phyloP scores from a whole-genome alignment of 2,888 invertebrate genomes.

The Melanchra persicariae region DNA sequence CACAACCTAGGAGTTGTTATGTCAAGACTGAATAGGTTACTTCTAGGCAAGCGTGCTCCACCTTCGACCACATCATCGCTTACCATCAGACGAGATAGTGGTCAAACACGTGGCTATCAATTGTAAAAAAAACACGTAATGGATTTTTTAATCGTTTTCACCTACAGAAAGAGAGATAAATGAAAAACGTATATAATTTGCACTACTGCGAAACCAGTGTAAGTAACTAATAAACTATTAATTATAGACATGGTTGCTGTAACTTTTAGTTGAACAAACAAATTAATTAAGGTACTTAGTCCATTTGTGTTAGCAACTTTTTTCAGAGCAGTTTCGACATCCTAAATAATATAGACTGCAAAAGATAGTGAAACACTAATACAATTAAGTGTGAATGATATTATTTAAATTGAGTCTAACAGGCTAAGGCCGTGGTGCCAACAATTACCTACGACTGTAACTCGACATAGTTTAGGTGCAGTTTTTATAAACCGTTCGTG shows the following conservation, averaged over 20 bases:
- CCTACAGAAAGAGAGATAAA: too few relatives aligned
- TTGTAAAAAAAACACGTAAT: too few relatives aligned
- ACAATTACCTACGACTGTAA: slow-evolving; percentile 44
- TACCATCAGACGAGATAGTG: too few relatives aligned
- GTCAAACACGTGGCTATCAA: too few relatives aligned
- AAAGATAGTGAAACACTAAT: slow-evolving; percentile 25
- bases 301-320: slow-evolving; percentile 1
- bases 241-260: not conserved
- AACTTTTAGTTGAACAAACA: slow-evolving; percentile 4
- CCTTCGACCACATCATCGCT: too few relatives aligned
- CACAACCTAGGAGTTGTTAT: too few relatives aligned
- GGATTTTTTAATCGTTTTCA: too few relatives aligned
- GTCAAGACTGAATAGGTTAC: too few relatives aligned
- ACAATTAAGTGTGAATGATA: slow-evolving; percentile 43
- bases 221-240: not conserved
- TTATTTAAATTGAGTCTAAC: slow-evolving; percentile 41
- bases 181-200: too few relatives aligned
- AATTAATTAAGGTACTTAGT: slow-evolving; percentile 13
- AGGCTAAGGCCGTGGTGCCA: slow-evolving; percentile 32
- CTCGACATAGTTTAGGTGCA: slow-evolving; percentile 42
- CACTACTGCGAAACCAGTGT: too few relatives aligned
- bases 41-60: too few relatives aligned
- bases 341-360: not conserved
- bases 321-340: slow-evolving; percentile 22
- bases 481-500: slow-evolving; percentile 35